Conservation (phyloP, 2,797 vertebrate genomes). For the Pseudochirops corinnae region DNA sequence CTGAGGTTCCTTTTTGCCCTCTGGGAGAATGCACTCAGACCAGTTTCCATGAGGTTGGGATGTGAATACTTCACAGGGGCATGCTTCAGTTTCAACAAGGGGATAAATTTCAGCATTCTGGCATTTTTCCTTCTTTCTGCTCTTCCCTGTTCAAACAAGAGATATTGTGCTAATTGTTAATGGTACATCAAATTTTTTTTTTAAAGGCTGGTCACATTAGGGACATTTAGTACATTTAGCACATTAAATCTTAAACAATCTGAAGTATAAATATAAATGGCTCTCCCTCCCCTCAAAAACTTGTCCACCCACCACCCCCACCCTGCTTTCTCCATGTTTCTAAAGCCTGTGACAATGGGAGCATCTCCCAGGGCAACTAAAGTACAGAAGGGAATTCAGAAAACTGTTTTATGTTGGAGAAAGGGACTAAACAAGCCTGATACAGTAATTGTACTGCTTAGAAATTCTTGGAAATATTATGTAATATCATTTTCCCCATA, state of each 20-base stretch:
- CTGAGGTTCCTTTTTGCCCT: conserved; percentile 72
- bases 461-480: conserved; percentile 65
- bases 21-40: conserved; percentile 93
- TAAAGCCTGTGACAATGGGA: conserved; percentile 64
- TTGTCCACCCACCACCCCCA: not conserved
- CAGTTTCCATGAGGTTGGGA: conserved; percentile 93
- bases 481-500: conserved; percentile 66
- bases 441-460: conserved; percentile 44
- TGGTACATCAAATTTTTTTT: conserved; percentile 70
- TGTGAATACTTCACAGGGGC: conserved; percentile 91
- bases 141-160: conserved; percentile 90
- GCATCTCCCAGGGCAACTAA: conserved; percentile 75
- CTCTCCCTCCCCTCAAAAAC: not conserved
- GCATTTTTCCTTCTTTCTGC: conserved; percentile 94
- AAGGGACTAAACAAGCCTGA: conserved; percentile 49
- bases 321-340: conserved; percentile 65
- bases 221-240: conserved; percentile 67
- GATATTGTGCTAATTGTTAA: conserved; percentile 80
- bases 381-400: conserved; percentile 64
- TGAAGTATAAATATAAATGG: conserved; percentile 35
- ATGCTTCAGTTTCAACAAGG: conserved; percentile 90
- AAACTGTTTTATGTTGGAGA: conserved; percentile 54
- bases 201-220: conserved; percentile 75
- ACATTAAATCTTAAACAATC: conserved; percentile 76
- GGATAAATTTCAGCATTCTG: conserved; percentile 89